Base-by-base conservation (phyloP, 2,113 vertebrate species). In the Lamprotornis superbus region DNA sequence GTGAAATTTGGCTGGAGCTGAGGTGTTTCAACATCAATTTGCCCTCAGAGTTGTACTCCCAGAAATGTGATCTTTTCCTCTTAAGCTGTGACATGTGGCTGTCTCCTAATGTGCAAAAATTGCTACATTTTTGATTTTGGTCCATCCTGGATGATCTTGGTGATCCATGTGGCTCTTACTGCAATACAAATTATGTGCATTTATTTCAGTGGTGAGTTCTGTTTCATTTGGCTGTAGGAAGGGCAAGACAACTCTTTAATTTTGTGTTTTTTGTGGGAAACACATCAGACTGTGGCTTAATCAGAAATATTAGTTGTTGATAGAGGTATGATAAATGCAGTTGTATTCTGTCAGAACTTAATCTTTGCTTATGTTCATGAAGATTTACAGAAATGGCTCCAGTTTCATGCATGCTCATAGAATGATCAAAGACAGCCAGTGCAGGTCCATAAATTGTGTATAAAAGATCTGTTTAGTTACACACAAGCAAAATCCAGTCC, bases 1-100 rank as follows among this genome's bases (percentile, higher is more conserved):
- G n/a, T 83, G 92, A 75, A 87, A 74, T 46, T 55, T 68, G 59
- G 44, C 96, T 88, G 25, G 49, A 46, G 85, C 77, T 86, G 90
- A 65, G 40, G 19, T 60, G 14, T 80, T 95, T 85, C 74, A 44
- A 27, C 23, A 61, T 74, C 52, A 77, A 0, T 63, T 86, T 76
- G 25, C 39, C 33, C 50, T 91, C 18, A 68, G 47, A 65, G 33
- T 56, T 89, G 56, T 76, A 39, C 85, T 95, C 70, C 46, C 74
- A 65, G 52, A 64, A 91, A 59, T 53, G 9, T 6, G 17, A 3
- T 75, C 4, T 47, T 87, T 93, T 86, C 81, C 44, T 84, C 2
- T 71, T 79, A 61, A 90, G 39, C 44, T 90, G 31, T 85, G 75
- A 30, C 35, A 49, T 44, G 39, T n/a, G 27, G 25, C 53, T 91